Base-by-base conservation (phyloP, 2,797 vertebrate species). In the Neoniphon sammara region DNA sequence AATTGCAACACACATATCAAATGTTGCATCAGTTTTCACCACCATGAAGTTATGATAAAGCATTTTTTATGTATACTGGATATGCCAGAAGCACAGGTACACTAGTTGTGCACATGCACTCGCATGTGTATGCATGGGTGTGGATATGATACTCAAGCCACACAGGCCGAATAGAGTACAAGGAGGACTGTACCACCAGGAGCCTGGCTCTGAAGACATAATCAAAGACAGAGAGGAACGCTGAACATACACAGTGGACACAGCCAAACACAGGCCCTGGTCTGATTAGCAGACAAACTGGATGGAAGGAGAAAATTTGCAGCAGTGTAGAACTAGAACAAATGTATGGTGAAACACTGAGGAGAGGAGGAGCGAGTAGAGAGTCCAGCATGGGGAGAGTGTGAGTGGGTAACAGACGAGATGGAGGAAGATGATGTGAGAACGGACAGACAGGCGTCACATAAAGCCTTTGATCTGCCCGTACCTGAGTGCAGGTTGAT, bases 401-500 rank as follows among this genome's bases (percentile, higher is more conserved):
- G 56, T 18, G 11, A 58, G n/a, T 17, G 30, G 61, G 55, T 25
- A 21, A 52, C n/a, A 49, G 67, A 49, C 36, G 17, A 65, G 34
- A 49, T 1, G 25, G 65, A 50, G 30, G 49, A 39, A 10, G 42
- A 36, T 3, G 23, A 57, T 12, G 70, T 57, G 55, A 75, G n/a
- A 69, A 88, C 52, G 44, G 87, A 93, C 92, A 92, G 89, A 90
- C 78, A 86, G 85, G 87, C 61, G 5, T 77, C 82, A 91, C 85
- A 91, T 31, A 66, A 73, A 90, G 88, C 81, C 89, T 82, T 66
- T n/a, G 70, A 80, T 91, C 91, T 88, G 88, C 88, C 82, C 84
- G 39, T 94, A 94, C 94, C 93, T 94, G 93, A 75, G 76, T 85
- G 86, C 68, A 92, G 84, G 82, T 88, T 93, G 70, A 89, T 94